phyloP scores from a whole-genome alignment of 2,888 invertebrate genomes.

The Aethes cnicana region DNA sequence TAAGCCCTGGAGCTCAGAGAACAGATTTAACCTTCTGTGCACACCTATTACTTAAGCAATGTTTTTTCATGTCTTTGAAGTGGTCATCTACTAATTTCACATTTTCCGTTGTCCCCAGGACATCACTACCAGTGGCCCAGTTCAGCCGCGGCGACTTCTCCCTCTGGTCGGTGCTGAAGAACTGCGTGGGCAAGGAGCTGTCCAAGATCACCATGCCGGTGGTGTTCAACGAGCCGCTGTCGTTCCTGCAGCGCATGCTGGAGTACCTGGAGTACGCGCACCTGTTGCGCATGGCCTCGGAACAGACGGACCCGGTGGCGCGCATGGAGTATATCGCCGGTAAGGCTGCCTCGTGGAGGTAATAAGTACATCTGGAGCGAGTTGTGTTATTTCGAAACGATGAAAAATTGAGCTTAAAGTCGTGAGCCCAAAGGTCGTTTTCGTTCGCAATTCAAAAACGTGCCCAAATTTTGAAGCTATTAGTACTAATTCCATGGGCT shows the following conservation, averaged over 20 bases:
- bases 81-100: background rate
- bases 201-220: constrained; percentile 99
- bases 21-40: too few species aligned
- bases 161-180: constrained; percentile 95
- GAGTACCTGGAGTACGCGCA: constrained; percentile 96
- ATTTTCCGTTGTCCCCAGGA: constrained; percentile 70
- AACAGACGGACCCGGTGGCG: constrained; percentile 89
- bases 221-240: constrained; percentile 97
- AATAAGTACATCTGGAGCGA: too few species aligned
- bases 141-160: constrained; percentile 91
- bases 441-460: too few species aligned
- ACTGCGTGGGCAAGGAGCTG: constrained; percentile 95
- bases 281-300: constrained; percentile 87
- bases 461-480: too few species aligned
- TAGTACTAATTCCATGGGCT: too few species aligned
- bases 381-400: too few species aligned
- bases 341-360: too few species aligned
- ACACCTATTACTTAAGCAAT: too few species aligned
- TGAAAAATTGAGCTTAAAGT: too few species aligned
- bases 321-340: constrained; percentile 90
- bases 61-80: too few species aligned
- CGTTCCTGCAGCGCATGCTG: constrained; percentile 95
- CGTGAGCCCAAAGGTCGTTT: too few species aligned
- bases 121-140: constrained; percentile 87
- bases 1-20: too few species aligned